Evolutionary conservation across 2,797 vertebrate species (phyloP).

Genomic region (Onychomys leucogaster): DNA sequence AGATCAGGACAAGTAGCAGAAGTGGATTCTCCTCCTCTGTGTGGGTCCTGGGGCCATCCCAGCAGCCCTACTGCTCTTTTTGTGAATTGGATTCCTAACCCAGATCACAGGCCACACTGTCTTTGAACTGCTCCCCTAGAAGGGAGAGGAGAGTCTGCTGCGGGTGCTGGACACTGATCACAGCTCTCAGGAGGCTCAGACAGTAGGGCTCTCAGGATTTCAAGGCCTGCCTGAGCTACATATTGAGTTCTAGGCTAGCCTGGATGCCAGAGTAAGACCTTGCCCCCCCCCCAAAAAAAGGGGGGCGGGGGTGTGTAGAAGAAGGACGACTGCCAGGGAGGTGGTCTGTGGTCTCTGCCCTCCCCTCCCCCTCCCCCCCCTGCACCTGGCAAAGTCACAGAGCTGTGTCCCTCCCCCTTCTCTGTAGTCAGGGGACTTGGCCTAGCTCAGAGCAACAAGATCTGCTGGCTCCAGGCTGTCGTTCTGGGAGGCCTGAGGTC

Average conservation of each 20-base stretch:
- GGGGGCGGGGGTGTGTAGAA: too few relatives aligned
- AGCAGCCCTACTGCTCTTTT: background rate
- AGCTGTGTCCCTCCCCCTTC: background rate
- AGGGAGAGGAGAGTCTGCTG: background rate
- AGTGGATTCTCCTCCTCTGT: background rate
- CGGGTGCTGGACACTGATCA: background rate
- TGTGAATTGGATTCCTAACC: background rate
- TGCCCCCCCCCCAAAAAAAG: background rate
- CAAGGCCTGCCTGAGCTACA: background rate
- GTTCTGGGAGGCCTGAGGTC: background rate
- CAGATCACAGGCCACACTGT: background rate
- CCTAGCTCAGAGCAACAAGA: background rate
- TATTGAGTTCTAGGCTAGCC: background rate
- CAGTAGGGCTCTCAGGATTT: background rate
- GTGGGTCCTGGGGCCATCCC: background rate
- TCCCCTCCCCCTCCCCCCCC: too few relatives aligned
- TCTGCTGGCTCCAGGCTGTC: rapidly evolving
- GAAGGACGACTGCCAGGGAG: background rate
- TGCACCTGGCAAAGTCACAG: background rate
- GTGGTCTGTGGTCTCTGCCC: background rate
- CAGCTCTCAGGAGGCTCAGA: background rate
- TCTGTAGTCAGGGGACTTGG: background rate
- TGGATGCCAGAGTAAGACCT: background rate
- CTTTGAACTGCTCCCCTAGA: background rate
- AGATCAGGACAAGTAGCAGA: background rate